These are phyloP conservation scores for Cyclopterus lumpus DNA, from an alignment of 2,797 vertebrate species.

Conservation along the genomic window DNA sequence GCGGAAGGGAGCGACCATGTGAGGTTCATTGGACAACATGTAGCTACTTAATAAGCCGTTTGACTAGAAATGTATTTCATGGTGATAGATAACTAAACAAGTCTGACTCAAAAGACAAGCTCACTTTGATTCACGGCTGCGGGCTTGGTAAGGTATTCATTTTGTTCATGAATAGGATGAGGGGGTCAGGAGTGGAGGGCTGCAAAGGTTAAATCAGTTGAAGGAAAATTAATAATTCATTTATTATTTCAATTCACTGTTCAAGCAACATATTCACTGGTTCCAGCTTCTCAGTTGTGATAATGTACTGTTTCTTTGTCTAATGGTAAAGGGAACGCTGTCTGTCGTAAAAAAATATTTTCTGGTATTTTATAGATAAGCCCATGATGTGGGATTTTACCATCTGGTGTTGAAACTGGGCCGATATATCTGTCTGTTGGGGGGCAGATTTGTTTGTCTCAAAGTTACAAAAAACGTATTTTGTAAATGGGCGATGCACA, in stretches of 20 bases:
- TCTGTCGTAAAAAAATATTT: background rate
- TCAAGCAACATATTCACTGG: background rate
- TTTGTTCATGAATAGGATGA: background rate
- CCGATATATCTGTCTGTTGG: background rate
- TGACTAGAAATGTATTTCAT: background rate
- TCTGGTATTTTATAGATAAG: background rate
- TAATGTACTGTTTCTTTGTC: background rate
- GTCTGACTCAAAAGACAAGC: background rate
- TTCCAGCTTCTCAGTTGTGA: background rate
- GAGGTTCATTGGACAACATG: background rate
- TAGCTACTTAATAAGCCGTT: background rate
- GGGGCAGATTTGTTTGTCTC: background rate
- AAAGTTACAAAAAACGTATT: background rate
- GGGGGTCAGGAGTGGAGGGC: too few species aligned
- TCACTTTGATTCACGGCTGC: background rate
- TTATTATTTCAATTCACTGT: background rate
- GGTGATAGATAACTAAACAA: background rate
- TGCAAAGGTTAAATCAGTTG: background rate
- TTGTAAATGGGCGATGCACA: background rate
- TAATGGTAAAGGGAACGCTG: background rate
- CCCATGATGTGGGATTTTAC: background rate
- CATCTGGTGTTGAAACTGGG: rapidly evolving
- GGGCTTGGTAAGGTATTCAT: background rate
- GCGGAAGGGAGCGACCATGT: background rate
- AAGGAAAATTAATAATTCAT: background rate